Evolutionary conservation across 2,113 vertebrate genomes (phyloP), one percentile per base, ranked within the genome.

Genomic region (Ascaphus truei): DNA sequence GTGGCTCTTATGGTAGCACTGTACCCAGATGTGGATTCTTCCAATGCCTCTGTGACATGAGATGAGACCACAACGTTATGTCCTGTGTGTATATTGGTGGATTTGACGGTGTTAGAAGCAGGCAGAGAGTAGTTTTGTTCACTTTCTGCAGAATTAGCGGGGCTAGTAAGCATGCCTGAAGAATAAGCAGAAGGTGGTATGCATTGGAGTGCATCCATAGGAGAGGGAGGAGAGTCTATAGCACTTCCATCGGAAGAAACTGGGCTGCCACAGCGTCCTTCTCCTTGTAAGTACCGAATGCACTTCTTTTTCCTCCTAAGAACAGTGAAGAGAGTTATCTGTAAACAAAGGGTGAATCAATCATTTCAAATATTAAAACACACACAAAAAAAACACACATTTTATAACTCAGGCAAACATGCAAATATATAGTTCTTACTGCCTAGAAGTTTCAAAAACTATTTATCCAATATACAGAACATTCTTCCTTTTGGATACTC

Each of bases 291-390:
- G 92, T 95, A 99, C 91, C 96, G 95, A 96, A 96, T 93, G 92
- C 96, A 99, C 92, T 98, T 99, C 95, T 99, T 99, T 95, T 99
- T 99, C 94, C 96, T 94, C 96, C 96, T 99, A 93, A 84, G 93
- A 88, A 96, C 89, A 96, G 94, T 90, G 93, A 88, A 96, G 91
- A 97, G 92, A 96, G 90, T 91, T 88, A 86, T 90, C 92, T 91
- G 94, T 98, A 91, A 97, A 93, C 84, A 90, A 87, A 90, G 88
- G 86, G 89, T 81, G 91, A 88, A 91, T 84, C 84, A 79, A 84
- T 56, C 82, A 83, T 37, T 90, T 92, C 91, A 91, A 75, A 82
- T 79, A 80, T 73, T 77, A 37, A 57, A 78, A 37, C 33, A 41
- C n/a, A 10, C 7, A 23, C 18, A 23, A 23, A 16, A 5, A 45